Evolutionary conservation across 2,888 invertebrate species (phyloP), one percentile per base, ranked within the genome.

Genomic region (Pediacus dermestoides): DNA sequence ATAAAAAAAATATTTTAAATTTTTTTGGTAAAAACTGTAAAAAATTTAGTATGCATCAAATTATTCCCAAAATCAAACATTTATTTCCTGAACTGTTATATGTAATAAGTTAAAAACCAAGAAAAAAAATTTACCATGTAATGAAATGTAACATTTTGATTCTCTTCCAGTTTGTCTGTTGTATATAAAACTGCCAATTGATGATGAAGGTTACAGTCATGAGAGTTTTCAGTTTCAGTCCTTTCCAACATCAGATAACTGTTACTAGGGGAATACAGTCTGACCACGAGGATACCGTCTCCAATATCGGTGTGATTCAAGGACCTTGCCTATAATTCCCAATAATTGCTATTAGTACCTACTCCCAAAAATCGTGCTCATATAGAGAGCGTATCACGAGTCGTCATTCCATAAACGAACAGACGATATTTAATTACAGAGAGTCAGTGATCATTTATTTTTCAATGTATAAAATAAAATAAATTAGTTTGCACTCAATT

Each of bases 71-170:
- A n/a, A n/a, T n/a, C n/a, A n/a, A n/a, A n/a, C n/a, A n/a, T n/a
- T n/a, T n/a, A n/a, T n/a, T n/a, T n/a, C n/a, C n/a, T n/a, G n/a
- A n/a, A n/a, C n/a, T n/a, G n/a, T n/a, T n/a, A n/a, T n/a, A n/a
- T n/a, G n/a, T n/a, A n/a, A n/a, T n/a, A n/a, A n/a, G n/a, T n/a
- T n/a, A n/a, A n/a, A n/a, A n/a, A n/a, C n/a, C n/a, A n/a, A n/a
- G n/a, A n/a, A n/a, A n/a, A n/a, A n/a, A n/a, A n/a, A 47, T 48
- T 55, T 52, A 67, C 65, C 58, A 66, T 55, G 35, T 66, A 67
- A 52, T 61, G 62, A 44, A 67, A 65, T 2, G 60, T 63, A 6
- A 67, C 32, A 32, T 58, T 60, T 27, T 63, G 58, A 4, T 52
- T 40, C 12, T 57, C 53, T 11, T 48, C 50, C 4, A 67, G 42